Conservation (phyloP, 2,113 vertebrate genomes). For the Saccopteryx bilineata region DNA sequence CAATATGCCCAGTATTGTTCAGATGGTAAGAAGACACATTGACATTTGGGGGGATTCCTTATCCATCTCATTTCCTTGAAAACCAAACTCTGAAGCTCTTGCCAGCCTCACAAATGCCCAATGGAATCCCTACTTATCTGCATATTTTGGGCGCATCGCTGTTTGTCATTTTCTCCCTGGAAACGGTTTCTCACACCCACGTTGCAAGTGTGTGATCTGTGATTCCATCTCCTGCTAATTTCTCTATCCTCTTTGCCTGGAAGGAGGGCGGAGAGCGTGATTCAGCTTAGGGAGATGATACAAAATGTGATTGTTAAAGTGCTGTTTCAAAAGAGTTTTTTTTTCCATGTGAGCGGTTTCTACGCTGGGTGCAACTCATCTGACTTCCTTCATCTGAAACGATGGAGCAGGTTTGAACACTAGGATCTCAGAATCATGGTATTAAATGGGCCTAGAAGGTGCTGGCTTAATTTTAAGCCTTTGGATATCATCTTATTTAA, state of each 20-base stretch:
- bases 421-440: neutral
- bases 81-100: conserved; percentile 58
- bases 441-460: neutral
- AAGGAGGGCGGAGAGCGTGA: conserved; percentile 69
- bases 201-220: conserved; percentile 70
- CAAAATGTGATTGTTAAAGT: conserved; percentile 23
- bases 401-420: neutral
- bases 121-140: conserved; percentile 72
- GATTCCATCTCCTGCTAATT: conserved; percentile 69
- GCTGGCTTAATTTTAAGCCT: neutral
- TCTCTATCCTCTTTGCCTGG: conserved; percentile 67
- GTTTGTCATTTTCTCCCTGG: conserved; percentile 82
- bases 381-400: neutral
- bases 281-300: conserved; percentile 69
- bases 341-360: neutral
- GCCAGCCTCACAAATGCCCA: conserved; percentile 56
- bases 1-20: neutral
- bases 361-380: neutral
- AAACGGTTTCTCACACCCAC: conserved; percentile 84
- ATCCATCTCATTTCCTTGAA: conserved; percentile 77
- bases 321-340: conserved; percentile 21
- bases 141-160: conserved; percentile 78
- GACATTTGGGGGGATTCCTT: conserved; percentile 76
- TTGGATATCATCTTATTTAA: neutral
- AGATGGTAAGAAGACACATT: conserved; percentile 46